These are phyloP conservation scores for Cantharis rufa DNA, from an alignment of 2,888 invertebrate species.

Conservation along the genomic window DNA sequence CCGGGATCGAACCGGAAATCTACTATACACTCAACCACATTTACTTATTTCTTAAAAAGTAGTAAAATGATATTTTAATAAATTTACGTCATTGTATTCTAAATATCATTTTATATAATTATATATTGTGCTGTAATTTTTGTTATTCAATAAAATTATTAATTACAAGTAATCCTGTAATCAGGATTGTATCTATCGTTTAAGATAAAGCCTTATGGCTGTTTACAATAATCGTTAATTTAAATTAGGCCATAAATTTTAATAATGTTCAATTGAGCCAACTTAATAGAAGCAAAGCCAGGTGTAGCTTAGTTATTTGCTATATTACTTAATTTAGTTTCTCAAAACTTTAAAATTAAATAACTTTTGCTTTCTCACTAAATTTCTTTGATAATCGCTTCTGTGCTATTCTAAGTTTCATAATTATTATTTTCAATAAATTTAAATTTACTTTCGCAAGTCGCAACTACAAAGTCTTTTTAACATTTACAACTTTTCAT, in stretches of 20 bases:
- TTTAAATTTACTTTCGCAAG: background rate
- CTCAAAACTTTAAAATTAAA: background rate
- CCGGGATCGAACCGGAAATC: too few relatives aligned
- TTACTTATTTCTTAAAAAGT: too few relatives aligned
- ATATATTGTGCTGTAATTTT: background rate
- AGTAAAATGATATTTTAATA: background rate
- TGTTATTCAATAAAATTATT: background rate
- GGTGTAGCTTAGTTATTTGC: background rate
- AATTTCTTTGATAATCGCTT: constrained; percentile 1
- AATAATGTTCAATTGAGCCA: background rate
- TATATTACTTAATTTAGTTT: background rate
- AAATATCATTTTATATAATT: too few relatives aligned
- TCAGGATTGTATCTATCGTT: background rate
- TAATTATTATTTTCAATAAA: background rate
- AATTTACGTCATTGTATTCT: background rate
- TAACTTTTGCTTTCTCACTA: constrained; percentile 1
- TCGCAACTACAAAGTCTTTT: background rate
- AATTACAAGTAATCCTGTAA: background rate
- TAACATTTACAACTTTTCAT: background rate
- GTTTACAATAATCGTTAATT: background rate
- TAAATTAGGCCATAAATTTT: background rate
- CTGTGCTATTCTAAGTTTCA: background rate
- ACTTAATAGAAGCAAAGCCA: background rate
- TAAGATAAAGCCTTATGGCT: background rate
- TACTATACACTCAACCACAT: too few relatives aligned